Percentiles rank a stretch among this genome's conserved stretches.
Evolutionary conservation across 1,140 invertebrate genomes (phyloP).

Genomic region (Galleria mellonella): DNA sequence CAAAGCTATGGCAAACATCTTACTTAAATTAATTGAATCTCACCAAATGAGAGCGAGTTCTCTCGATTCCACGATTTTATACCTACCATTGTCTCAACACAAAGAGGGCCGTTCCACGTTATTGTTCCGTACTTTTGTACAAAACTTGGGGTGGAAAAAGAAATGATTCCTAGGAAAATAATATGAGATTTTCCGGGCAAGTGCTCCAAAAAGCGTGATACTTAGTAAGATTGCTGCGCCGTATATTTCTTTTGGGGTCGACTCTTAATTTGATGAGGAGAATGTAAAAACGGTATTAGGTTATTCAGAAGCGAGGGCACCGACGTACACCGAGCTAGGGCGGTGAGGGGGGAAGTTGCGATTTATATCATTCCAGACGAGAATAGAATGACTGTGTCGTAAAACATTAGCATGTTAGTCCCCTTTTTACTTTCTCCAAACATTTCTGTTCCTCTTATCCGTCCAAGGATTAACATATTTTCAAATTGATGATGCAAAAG

Average conservation of each 20-base stretch:
- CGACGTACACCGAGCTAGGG: neutral
- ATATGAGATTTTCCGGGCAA: slow-evolving; percentile 34
- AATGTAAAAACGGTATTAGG: slow-evolving; percentile 43
- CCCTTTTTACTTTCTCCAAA: slow-evolving; percentile 4
- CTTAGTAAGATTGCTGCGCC: slow-evolving; percentile 31
- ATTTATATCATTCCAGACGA: slow-evolving; percentile 34
- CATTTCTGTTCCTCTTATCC: neutral
- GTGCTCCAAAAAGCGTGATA: slow-evolving; percentile 27
- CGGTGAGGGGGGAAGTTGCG: slow-evolving; percentile 13
- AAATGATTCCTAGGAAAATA: slow-evolving; percentile 36
- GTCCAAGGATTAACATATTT: no score
- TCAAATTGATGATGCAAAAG: no score
- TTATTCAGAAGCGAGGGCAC: slow-evolving; percentile 12
- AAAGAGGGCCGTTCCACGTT: slow-evolving; percentile 28
- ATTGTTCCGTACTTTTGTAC: slow-evolving; percentile 32
- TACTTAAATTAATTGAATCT: slow-evolving; percentile 41
- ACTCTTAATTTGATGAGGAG: slow-evolving; percentile 48
- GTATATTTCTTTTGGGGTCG: slow-evolving; percentile 25
- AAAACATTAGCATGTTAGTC: slow-evolving; percentile 23
- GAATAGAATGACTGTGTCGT: slow-evolving; percentile 28
- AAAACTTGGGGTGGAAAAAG: slow-evolving; percentile 15
- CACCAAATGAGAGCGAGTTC: slow-evolving; percentile 24
- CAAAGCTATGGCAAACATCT: slow-evolving; percentile 15
- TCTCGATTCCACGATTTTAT: slow-evolving; percentile 24
- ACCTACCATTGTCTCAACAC: slow-evolving; percentile 26